phyloP scores from a whole-genome alignment of 2,113 vertebrate genomes.

The Stigmatopora nigra region DNA sequence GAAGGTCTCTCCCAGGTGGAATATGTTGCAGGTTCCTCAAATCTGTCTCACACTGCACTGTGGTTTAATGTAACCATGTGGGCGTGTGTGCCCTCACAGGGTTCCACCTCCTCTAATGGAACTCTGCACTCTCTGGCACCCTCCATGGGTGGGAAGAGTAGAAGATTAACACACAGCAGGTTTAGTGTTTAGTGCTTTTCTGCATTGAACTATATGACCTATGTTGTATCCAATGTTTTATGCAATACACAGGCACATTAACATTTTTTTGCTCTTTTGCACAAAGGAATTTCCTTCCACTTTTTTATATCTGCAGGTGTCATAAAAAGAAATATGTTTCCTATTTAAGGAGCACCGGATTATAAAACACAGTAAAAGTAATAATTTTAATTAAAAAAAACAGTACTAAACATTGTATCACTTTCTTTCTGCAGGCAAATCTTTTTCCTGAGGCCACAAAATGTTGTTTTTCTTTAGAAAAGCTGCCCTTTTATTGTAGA shows the following conservation, averaged over 20 bases:
- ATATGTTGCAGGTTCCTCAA: slow-evolving; percentile 33
- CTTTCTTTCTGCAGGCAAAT: too few species aligned
- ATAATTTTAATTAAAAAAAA: too few species aligned
- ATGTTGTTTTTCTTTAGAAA: slow-evolving; percentile 11
- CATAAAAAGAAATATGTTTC: neutral
- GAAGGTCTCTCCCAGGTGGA: slow-evolving; percentile 24
- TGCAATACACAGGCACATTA: neutral
- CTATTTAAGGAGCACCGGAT: too few species aligned
- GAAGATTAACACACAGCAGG: slow-evolving; percentile 6
- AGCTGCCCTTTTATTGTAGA: slow-evolving; percentile 53
- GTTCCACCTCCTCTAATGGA: slow-evolving; percentile 27
- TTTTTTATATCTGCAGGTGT: neutral
- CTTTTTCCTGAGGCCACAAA: too few species aligned
- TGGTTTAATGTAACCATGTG: slow-evolving; percentile 37
- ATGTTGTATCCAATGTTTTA: neutral
- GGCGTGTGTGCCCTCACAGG: slow-evolving; percentile 44
- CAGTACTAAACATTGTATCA: too few species aligned
- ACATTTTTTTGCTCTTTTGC: neutral
- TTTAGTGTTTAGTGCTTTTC: neutral
- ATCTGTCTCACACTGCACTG: slow-evolving; percentile 26
- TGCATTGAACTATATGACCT: neutral
- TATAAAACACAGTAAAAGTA: too few species aligned
- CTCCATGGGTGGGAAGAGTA: slow-evolving; percentile 48
- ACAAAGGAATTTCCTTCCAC: too few species aligned
- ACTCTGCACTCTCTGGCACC: slow-evolving; percentile 58